A percentile compares a stretch with the other conserved stretches of the same genome.
Conservation (phyloP, 2,113 vertebrate species). For the Erpornis zantholeuca region DNA sequence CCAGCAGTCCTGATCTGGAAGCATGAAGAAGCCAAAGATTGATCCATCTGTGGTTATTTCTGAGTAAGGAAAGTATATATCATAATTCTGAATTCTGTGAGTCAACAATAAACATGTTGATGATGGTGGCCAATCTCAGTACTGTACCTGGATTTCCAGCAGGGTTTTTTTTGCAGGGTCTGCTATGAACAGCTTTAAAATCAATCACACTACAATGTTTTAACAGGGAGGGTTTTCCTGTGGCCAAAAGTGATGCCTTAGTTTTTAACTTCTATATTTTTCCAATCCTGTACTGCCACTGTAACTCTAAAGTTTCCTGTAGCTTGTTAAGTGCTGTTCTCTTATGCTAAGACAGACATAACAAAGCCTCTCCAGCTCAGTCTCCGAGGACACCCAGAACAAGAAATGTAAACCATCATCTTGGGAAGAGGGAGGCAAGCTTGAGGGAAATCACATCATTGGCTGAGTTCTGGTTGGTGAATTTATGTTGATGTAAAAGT, state of each 20-base stretch:
- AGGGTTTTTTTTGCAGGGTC: not conserved
- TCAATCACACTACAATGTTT: not conserved
- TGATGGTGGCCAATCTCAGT: not conserved
- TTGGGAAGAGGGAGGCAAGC: too few relatives aligned
- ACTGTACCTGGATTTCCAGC: not conserved
- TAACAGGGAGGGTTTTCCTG: not conserved
- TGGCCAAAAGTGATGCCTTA: not conserved
- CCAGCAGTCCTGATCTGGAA: not conserved
- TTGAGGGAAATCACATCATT: too few relatives aligned
- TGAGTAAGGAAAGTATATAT: not conserved
- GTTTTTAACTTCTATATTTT: too few relatives aligned
- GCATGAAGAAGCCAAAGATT: not conserved
- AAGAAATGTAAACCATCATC: too few relatives aligned
- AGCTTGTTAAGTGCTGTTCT: too few relatives aligned
- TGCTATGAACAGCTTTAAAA: not conserved
- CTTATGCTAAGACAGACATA: too few relatives aligned
- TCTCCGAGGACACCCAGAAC: too few relatives aligned
- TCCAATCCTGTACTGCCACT: too few relatives aligned
- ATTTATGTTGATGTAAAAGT: too few relatives aligned
- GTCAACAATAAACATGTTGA: not conserved
- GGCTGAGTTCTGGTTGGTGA: too few relatives aligned
- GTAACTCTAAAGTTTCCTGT: too few relatives aligned
- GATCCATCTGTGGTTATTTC: not conserved
- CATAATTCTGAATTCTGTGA: not conserved
- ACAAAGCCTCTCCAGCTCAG: too few relatives aligned